Conservation (phyloP, 2,113 vertebrate species). For the Alethe castanea region DNA sequence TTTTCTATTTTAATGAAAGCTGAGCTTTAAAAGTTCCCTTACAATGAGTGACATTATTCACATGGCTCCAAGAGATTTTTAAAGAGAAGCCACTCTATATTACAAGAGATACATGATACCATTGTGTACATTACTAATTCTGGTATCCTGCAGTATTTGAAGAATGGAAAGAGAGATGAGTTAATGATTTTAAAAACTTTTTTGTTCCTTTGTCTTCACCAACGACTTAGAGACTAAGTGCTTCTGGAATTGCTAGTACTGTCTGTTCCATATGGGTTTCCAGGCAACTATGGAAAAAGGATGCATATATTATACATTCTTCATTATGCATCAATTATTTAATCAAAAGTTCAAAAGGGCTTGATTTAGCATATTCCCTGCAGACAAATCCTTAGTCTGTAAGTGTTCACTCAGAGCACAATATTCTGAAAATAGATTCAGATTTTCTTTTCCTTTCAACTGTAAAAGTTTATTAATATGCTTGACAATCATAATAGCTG, state of each 20-base stretch:
- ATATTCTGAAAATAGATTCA: slow-evolving; percentile 12
- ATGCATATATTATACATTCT: slow-evolving; percentile 50
- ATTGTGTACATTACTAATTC: slow-evolving; percentile 50
- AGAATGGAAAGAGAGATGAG: slow-evolving; percentile 34
- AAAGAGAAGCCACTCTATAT: background rate
- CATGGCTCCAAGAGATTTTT: background rate
- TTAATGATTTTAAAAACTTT: slow-evolving; percentile 42
- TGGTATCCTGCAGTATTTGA: slow-evolving; percentile 24
- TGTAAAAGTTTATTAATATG: slow-evolving; percentile 18
- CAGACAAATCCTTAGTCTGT: slow-evolving; percentile 30
- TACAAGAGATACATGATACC: background rate
- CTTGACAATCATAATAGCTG: background rate
- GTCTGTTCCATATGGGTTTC: slow-evolving; percentile 57
- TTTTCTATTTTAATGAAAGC: background rate
- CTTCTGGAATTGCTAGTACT: slow-evolving; percentile 28
- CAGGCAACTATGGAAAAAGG: slow-evolving; percentile 47
- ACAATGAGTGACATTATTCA: background rate
- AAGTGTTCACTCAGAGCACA: slow-evolving; percentile 12
- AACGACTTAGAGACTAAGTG: background rate
- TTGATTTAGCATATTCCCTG: slow-evolving; percentile 58
- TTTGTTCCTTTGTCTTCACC: slow-evolving; percentile 49
- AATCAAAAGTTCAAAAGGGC: slow-evolving; percentile 68
- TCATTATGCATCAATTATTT: slow-evolving; percentile 65
- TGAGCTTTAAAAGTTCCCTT: background rate
- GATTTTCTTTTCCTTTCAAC: slow-evolving; percentile 26